Evolutionary conservation across 1,140 invertebrate genomes (phyloP), one percentile per base, ranked within the genome.

Genomic region (Trissolcus basalis): DNA sequence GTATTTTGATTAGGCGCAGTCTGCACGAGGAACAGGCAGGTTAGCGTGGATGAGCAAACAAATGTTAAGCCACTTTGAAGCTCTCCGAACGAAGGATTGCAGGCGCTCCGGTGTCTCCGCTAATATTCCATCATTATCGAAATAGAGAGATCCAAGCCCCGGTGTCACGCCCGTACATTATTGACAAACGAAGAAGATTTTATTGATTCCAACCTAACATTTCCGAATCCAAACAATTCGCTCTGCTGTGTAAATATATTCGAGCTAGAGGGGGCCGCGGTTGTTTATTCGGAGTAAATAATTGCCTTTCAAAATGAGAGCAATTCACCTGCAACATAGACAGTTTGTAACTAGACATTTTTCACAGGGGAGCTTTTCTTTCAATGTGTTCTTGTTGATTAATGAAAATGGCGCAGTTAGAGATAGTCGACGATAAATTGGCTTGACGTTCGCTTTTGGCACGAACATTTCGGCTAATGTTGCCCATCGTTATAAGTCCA

Each of bases 151-250:
- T 27, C 19, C 69, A 72, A 36, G 48, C 61, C 53, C 56, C 44
- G 55, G 71, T 72, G 68, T 75, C 77, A 79, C 77, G 77, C 71
- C 50, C 67, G 63, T 61, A 45, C 77, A 54, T 55, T 75, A 75
- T 79, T 75, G 77, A 79, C 72, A 69, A 59, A 72, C 67, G 71
- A 75, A 79, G 70, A 78, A 78, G 76, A 74, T 78, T 74, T 78
- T 71, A 74, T 74, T 71, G 77, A 74, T 74, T 61, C 70, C 56
- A 6, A 65, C 69, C 69, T 73, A 78, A 78, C 69, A 19, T 73
- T 78, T 73, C 68, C 68, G 68, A 72, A 68, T 43, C 69, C 75
- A 78, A 73, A 78, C 64, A 73, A 77, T 65, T 56, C 69, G 32
- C 45, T 41, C 55, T 13, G 35, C 47, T 73, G 64, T 48, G 64